Evolutionary conservation across 2,113 vertebrate species (phyloP), one percentile per base, ranked within the genome.

Genomic region (Penelope pileata): DNA sequence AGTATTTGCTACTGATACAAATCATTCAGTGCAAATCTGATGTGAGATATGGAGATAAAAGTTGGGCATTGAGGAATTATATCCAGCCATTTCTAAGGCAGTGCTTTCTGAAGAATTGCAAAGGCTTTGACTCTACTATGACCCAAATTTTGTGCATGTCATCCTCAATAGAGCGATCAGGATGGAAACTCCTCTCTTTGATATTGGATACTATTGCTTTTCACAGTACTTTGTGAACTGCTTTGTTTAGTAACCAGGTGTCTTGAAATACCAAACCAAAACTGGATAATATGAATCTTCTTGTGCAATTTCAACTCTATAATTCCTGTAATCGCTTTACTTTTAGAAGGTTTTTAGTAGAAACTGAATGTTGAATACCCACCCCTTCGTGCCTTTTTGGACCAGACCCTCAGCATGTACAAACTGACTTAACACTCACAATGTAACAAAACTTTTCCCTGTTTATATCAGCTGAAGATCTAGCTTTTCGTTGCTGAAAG

Each of bases 1-100:
- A 42, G 48, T 50, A 88, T 38, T 43, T 86, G 76, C 68, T 72
- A 78, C 19, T 2, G 83, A 92, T 72, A 72, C 58, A 64, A 76
- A 93, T 67, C 90, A 77, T 21, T 48, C 69, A 69, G 66, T n/a
- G 68, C 62, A 85, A 92, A 95, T 59, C 86, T 93, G 89, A 40
- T 53, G 45, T 23, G 40, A 76, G 70, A 82, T 42, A 13, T 54
- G 84, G 84, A 67, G 38, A 79, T 0, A 54, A 45, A 92, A 76
- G 45, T 6, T 76, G 74, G 48, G 51, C 29, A 19, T 32, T 16
- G 43, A 91, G 43, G 30, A 77, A 72, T 85, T 76, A 78, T 36
- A 58, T 64, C 36, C 70, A 82, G 58, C 40, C 21, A n/a, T 84
- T 79, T 69, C 53, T 38, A 76, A 77, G 77, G 32, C 30, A 85